phyloP scores from a whole-genome alignment of 1,140 invertebrate species.

The Lepidurus arcticus region DNA sequence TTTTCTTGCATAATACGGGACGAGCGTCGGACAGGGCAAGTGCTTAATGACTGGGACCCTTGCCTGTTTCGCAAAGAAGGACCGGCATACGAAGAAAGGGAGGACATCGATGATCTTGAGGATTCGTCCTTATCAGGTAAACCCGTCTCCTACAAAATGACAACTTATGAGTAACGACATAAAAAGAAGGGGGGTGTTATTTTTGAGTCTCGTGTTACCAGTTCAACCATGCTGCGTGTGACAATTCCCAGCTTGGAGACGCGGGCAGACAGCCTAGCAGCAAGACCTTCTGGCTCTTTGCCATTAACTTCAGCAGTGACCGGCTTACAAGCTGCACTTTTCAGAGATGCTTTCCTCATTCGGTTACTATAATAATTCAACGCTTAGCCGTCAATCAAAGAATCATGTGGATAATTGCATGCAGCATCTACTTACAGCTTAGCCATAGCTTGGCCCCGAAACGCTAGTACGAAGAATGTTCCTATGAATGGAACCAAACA shows the following conservation, averaged over 20 bases:
- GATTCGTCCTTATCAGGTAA: neutral
- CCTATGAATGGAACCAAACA: neutral
- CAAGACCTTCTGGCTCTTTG: conserved; percentile 4
- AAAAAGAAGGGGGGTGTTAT: neutral
- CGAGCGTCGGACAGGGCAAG: neutral
- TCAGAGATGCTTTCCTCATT: neutral
- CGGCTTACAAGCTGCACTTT: neutral
- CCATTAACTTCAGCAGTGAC: neutral
- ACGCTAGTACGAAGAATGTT: neutral
- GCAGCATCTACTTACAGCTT: neutral
- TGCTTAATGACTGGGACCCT: neutral
- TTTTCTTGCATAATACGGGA: conserved; percentile 10
- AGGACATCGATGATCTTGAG: neutral
- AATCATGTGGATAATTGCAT: neutral
- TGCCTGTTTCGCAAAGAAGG: neutral
- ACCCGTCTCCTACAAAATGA: neutral
- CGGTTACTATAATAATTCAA: neutral
- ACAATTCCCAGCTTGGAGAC: conserved; percentile 1
- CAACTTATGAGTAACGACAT: neutral
- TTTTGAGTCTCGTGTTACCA: neutral
- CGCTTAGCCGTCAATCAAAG: neutral
- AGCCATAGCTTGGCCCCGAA: neutral
- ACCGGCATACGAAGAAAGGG: neutral
- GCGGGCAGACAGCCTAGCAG: conserved; percentile 10
- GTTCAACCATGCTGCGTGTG: conserved; percentile 5